phyloP scores from a whole-genome alignment of 2,113 vertebrate genomes.

The Neogale vison region DNA sequence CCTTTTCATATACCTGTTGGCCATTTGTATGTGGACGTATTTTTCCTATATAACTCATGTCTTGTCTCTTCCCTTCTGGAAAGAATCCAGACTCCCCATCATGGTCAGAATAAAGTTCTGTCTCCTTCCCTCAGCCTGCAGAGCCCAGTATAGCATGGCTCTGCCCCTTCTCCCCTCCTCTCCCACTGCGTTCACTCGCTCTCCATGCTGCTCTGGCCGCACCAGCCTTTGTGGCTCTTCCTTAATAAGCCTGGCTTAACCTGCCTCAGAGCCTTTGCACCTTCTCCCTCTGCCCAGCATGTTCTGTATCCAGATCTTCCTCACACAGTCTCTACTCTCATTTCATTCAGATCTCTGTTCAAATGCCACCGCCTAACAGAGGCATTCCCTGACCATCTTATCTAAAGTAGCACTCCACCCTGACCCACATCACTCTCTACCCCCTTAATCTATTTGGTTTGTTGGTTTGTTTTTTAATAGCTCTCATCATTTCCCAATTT shows the following conservation, averaged over 20 bases:
- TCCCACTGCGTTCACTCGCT: rapidly evolving
- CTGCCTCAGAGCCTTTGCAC: background rate
- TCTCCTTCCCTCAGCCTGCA: background rate
- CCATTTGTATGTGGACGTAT: background rate
- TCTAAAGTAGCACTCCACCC: background rate
- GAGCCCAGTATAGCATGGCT: background rate
- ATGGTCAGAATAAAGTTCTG: background rate
- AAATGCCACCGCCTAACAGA: background rate
- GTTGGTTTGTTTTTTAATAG: background rate
- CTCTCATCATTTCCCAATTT: background rate
- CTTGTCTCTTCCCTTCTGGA: background rate
- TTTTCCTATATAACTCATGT: background rate
- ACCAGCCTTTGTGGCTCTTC: background rate
- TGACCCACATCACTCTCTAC: background rate
- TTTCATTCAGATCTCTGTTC: background rate
- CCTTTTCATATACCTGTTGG: background rate
- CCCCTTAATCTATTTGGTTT: background rate
- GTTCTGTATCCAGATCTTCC: background rate
- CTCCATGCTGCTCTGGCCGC: background rate
- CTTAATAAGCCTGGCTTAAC: background rate
- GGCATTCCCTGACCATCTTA: background rate
- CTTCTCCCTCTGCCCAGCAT: background rate
- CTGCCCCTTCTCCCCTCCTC: background rate
- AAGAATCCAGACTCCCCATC: background rate
- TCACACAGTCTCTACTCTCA: background rate